Conservation (phyloP, 1,140 invertebrate genomes). For the Hyles euphorbiae region DNA sequence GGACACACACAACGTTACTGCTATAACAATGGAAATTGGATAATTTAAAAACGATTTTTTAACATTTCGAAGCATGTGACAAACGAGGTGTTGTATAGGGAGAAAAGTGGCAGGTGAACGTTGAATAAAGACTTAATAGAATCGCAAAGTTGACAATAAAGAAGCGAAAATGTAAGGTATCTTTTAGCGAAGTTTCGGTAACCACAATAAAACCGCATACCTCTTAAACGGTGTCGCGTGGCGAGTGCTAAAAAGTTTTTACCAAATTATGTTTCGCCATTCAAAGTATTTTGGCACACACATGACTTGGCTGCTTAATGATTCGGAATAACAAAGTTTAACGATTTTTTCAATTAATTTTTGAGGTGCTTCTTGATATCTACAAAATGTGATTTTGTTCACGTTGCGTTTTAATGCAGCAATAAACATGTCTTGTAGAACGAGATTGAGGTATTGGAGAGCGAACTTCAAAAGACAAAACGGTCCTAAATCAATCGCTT, state of each 20-base stretch:
- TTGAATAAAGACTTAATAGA: constrained; percentile 49
- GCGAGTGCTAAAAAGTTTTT: constrained; percentile 40
- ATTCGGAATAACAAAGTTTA: constrained; percentile 17
- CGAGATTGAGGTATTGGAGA: constrained; percentile 33
- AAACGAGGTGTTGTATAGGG: constrained; percentile 10
- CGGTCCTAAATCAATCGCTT: constrained; percentile 38
- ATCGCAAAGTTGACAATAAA: constrained; percentile 42
- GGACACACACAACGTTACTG: not conserved
- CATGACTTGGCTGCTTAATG: constrained; percentile 29
- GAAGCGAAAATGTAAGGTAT: constrained; percentile 37
- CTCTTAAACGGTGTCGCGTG: constrained; percentile 49
- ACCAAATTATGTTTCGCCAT: constrained; percentile 31
- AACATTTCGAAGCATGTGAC: constrained; percentile 19
- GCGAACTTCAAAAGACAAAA: constrained; percentile 35
- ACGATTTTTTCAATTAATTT: constrained; percentile 13
- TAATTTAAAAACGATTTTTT: constrained; percentile 21
- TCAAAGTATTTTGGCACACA: constrained; percentile 30
- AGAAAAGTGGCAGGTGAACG: constrained; percentile 37
- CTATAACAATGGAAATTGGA: not conserved
- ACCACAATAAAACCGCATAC: constrained; percentile 61
- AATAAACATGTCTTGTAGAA: constrained; percentile 50
- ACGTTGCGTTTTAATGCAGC: constrained; percentile 28
- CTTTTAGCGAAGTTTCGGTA: constrained; percentile 46
- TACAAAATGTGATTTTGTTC: not conserved
- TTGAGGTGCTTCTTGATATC: not conserved